Evolutionary conservation across 1,140 invertebrate species (phyloP), one percentile per base, ranked within the genome.

Genomic region (Trichomalopsis sarcophagae): DNA sequence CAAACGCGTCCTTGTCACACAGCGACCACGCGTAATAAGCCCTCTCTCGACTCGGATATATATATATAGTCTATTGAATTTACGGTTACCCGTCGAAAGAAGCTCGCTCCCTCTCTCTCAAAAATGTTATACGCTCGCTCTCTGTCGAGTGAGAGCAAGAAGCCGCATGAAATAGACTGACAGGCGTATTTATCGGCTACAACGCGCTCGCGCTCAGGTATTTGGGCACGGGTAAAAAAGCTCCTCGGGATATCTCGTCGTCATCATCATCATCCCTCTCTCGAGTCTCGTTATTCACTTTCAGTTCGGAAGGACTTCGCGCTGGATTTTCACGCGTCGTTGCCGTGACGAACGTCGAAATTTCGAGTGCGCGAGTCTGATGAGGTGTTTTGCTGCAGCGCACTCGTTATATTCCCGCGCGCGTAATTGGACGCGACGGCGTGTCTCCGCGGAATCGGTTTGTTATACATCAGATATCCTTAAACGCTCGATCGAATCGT

Each of bases 1-100:
- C 14, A 62, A n/a, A n/a, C 14, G 17, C 55, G 55, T 62, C 55
- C 55, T 62, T 62, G 55, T 62, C 55, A 62, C 55, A 21, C 55
- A 55, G 55, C 21, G n/a, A 21, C 17, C 7, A 62, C 21, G 55
- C 17, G 76, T 78, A 78, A 78, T 78, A 66, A 62, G 76, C 23
- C 74, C 44, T 76, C 74, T 47, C 44, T 76, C 30, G 7, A 11
- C 68, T 21, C 14, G 6, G 2, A 11, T 11, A 9, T 50, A 50
- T 50, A 17, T 11, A 21, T 21, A 5, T 14, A 69, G 55, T n/a
- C 78, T 33, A 80, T 80, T 69, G 78, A 55, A 80, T 80, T 80
- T 80, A 80, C 78, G 62, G 78, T 80, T 80, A 80, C 74, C 21
- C 40, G 40, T 21, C 62, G 62, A 23, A 76, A 80, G 78, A 62